These are phyloP conservation scores for Macrotus californicus DNA, from an alignment of 2,113 vertebrate genomes.

Conservation along the genomic window DNA sequence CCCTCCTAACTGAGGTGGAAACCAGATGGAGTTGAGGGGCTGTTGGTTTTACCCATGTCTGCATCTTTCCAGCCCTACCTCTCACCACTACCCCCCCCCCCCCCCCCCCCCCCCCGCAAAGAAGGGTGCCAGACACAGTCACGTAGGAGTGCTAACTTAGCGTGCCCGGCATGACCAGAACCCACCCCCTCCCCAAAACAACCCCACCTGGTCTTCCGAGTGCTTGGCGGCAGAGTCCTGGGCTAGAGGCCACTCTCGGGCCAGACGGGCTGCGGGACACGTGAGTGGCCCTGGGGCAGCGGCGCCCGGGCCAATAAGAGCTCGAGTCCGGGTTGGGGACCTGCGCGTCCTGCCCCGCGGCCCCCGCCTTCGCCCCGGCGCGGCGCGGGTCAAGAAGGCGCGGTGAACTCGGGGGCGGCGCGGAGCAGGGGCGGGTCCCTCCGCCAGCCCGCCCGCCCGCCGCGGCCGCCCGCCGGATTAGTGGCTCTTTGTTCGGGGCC, in stretches of 20 bases:
- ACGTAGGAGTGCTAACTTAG: neutral
- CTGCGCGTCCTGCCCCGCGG: fast-evolving
- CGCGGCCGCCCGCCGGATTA: conserved; percentile 68
- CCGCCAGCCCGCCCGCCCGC: conserved; percentile 56
- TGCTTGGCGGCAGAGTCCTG: fast-evolving
- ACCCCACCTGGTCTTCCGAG: fast-evolving
- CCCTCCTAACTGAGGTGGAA: neutral
- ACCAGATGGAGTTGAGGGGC: neutral
- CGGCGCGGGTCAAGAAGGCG: neutral
- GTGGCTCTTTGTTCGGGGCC: conserved; percentile 60
- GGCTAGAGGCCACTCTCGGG: neutral
- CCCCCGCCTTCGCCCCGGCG: neutral
- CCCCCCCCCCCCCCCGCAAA: too few species aligned
- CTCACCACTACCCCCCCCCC: neutral
- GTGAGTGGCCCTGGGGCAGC: neutral
- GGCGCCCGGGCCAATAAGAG: conserved; percentile 1
- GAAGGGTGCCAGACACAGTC: neutral
- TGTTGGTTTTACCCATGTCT: neutral
- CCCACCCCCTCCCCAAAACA: neutral
- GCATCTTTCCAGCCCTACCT: neutral
- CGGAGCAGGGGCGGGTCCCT: conserved; percentile 46
- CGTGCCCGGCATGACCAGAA: neutral
- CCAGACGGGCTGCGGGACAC: neutral
- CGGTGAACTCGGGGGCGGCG: neutral
- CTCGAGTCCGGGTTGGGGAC: neutral